phyloP scores from a whole-genome alignment of 92 coral and sea anemone genomes.

The Porites evermanni region DNA sequence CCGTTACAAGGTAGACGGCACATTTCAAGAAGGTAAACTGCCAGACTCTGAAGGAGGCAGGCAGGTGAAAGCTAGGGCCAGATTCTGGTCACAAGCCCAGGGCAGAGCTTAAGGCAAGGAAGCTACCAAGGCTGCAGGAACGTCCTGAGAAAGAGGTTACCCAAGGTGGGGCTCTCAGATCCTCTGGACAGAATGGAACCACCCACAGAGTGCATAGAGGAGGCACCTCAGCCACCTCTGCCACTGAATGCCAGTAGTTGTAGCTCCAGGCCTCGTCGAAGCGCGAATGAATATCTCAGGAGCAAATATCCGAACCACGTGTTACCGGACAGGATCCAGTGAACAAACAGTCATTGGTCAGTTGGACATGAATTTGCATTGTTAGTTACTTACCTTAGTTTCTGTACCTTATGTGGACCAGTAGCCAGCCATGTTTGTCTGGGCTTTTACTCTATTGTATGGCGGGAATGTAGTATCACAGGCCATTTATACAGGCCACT shows the following conservation, averaged over 20 bases:
- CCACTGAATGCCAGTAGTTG: not conserved
- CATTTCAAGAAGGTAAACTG: slow-evolving; percentile 45
- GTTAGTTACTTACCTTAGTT: not conserved
- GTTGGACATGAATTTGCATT: not conserved
- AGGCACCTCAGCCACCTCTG: not conserved
- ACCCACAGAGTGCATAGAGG: not conserved
- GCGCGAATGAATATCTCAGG: not conserved
- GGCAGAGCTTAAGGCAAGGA: not conserved
- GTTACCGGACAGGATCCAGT: not conserved
- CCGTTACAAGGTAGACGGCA: slow-evolving; percentile 22
- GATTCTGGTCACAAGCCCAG: not conserved
- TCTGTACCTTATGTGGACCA: too few species aligned
- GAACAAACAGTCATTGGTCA: not conserved
- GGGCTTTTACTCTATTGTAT: too few species aligned
- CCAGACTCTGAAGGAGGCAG: not conserved
- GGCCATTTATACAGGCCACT: not conserved
- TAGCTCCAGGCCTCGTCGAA: not conserved
- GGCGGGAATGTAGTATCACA: not conserved
- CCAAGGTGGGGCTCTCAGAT: not conserved
- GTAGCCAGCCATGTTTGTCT: too few species aligned
- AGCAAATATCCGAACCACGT: slow-evolving; percentile 1
- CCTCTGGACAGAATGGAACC: not conserved
- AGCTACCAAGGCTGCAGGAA: not conserved
- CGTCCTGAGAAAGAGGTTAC: not conserved
- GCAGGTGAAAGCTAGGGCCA: not conserved